Evolutionary conservation across 2,888 invertebrate species (phyloP), one percentile per base, ranked within the genome.

Genomic region (Eupithecia abbreviata): DNA sequence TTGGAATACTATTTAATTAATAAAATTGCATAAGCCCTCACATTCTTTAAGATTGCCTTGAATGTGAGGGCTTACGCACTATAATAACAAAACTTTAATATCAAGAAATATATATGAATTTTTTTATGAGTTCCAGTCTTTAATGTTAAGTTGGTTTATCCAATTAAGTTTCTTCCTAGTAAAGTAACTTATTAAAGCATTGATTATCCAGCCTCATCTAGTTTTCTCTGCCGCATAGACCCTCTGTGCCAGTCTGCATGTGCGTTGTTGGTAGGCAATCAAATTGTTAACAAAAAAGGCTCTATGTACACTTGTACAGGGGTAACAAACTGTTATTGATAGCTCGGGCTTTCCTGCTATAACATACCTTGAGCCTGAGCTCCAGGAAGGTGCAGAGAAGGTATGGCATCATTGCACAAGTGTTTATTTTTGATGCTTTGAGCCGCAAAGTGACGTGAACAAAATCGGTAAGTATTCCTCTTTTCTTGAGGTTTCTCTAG

Each of bases 391-490:
- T 81, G 86, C 43, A 92, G 80, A 6, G 90, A 88, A 2, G 94
- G 94, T 2, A 91, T 82, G 51, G 94, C 94, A 84, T 93, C 88
- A 42, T 89, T 80, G 78, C 86, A 85, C 4, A 94, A 82, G 77
- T 90, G 89, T 78, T 90, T 90, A 77, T 90, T 92, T 79, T 90
- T 92, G 15, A 93, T 87, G 69, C 85, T 86, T 3, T 86, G 82
- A 0, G 90, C 88, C 3, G 87, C 79, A 79, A 94, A 94, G 80
- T 94, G 94, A 0, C 93, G 87, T 0, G 94, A 94, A 80, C 94
- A 94, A 65, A 94, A 87, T 30, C 94, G 88, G 58, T 90, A 85
- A 0, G 88, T 85, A 2, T 84, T 74, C 43, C 84, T 86, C 75
- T 87, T 87, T 2, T 86, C 84, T 30, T 86, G 77, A 18, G 83